phyloP scores from a whole-genome alignment of 1,140 invertebrate species.

The Hylyphantes graminicola region DNA sequence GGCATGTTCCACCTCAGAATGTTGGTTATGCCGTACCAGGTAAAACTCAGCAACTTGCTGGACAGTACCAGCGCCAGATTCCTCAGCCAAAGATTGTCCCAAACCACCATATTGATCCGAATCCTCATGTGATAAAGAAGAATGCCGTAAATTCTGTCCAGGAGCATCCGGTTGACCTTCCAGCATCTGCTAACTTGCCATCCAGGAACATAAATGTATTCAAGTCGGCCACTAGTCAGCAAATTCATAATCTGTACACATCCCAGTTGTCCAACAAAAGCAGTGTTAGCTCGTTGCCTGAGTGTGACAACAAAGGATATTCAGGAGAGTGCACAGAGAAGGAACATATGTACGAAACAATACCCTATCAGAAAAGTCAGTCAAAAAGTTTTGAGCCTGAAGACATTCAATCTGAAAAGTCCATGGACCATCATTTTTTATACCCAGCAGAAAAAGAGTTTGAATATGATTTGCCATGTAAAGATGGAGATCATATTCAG shows the following conservation, averaged over 20 bases:
- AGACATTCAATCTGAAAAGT: constrained; percentile 15
- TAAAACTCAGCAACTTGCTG: not conserved
- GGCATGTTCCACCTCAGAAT: constrained; percentile 1
- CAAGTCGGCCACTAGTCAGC: constrained; percentile 58
- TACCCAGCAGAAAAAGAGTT: constrained; percentile 51
- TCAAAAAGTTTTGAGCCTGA: constrained; percentile 12
- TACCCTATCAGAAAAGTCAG: constrained; percentile 41
- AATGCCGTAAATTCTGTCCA: constrained; percentile 7
- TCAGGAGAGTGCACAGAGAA: constrained; percentile 22
- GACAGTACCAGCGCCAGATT: not conserved
- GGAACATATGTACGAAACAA: constrained; percentile 55
- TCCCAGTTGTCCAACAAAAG: constrained; percentile 43
- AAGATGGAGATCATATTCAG: constrained; percentile 18
- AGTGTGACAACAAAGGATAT: constrained; percentile 31
- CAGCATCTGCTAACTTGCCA: constrained; percentile 25
- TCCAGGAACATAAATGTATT: constrained; percentile 44
- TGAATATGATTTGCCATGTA: constrained; percentile 37
- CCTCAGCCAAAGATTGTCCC: not conserved
- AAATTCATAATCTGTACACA: constrained; percentile 56
- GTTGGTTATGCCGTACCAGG: not conserved
- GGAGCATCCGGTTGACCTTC: constrained; percentile 50
- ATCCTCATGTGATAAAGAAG: not conserved
- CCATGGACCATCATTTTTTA: constrained; percentile 33
- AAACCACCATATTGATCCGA: not conserved
- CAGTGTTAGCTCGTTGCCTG: constrained; percentile 4